Percentiles rank a stretch among this genome's conserved stretches.
Evolutionary conservation across 2,113 vertebrate genomes (phyloP).

Genomic region (Nesogale talazaci): DNA sequence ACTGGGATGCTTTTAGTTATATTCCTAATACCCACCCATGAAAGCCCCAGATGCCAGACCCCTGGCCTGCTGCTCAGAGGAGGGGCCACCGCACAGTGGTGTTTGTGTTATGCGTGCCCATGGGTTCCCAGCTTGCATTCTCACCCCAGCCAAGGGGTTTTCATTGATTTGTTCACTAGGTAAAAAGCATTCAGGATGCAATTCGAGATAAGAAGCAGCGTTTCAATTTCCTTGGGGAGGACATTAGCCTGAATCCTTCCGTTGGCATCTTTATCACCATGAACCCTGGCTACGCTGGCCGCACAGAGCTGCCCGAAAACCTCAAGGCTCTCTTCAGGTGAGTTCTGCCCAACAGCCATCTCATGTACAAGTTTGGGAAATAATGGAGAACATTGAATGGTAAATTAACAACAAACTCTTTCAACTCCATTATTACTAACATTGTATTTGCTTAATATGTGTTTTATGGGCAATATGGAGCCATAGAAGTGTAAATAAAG

Average conservation of each 20-base stretch:
- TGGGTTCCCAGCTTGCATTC: background rate
- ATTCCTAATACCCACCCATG: no score
- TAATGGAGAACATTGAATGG: constrained; percentile 13
- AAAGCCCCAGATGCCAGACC: background rate
- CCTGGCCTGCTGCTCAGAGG: background rate
- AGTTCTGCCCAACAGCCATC: background rate
- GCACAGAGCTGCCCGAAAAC: constrained; percentile 97
- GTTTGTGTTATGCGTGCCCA: rapidly evolving
- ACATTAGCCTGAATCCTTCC: constrained; percentile 92
- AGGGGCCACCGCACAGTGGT: background rate
- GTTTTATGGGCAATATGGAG: background rate
- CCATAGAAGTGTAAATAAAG: constrained; percentile 15
- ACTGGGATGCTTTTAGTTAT: background rate
- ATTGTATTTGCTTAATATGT: no score
- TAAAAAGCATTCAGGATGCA: constrained; percentile 98
- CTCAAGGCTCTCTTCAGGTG: constrained; percentile 98
- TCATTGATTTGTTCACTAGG: constrained; percentile 83
- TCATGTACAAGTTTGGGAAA: background rate
- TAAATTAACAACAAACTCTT: background rate
- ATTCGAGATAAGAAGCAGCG: constrained; percentile 93
- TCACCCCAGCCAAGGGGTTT: background rate
- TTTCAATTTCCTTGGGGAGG: constrained; percentile 97
- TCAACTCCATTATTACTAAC: background rate
- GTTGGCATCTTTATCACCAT: constrained; percentile 99
- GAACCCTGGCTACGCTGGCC: constrained; percentile 97